phyloP scores from a whole-genome alignment of 1,140 invertebrate genomes.

The Pseudachorutes palmiensis region DNA sequence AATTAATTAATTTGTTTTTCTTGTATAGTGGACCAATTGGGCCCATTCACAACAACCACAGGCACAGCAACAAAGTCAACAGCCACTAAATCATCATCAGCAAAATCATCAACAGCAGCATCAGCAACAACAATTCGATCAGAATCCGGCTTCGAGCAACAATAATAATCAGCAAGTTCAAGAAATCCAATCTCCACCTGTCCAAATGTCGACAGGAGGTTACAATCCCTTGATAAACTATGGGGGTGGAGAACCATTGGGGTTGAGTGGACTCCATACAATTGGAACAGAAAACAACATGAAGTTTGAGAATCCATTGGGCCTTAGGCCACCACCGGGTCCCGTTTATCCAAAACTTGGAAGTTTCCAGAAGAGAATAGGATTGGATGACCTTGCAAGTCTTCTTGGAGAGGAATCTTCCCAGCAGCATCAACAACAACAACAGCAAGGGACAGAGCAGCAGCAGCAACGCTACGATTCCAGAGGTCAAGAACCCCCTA shows the following conservation, averaged over 20 bases:
- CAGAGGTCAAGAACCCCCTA: neutral
- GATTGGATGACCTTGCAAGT: constrained; percentile 13
- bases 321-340: neutral
- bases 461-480: neutral
- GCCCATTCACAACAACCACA: constrained; percentile 3
- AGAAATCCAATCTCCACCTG: constrained; percentile 10
- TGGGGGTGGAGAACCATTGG: neutral
- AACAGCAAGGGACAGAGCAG: neutral
- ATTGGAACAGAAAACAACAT: constrained; percentile 1
- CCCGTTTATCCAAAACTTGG: constrained; percentile 18
- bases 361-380: constrained; percentile 17
- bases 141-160: constrained; percentile 39
- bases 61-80: neutral
- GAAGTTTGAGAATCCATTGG: neutral
- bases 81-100: neutral
- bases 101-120: constrained; percentile 12
- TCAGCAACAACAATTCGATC: constrained; percentile 2
- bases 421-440: constrained; percentile 38
- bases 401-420: constrained; percentile 35
- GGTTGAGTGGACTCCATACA: neutral
- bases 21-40: too few species aligned
- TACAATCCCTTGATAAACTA: constrained; percentile 2
- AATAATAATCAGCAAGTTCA: constrained; percentile 35
- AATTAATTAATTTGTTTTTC: too few species aligned
- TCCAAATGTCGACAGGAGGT: neutral